phyloP scores from a whole-genome alignment of 2,797 vertebrate species.

The Hapalemur alaotrensis region DNA sequence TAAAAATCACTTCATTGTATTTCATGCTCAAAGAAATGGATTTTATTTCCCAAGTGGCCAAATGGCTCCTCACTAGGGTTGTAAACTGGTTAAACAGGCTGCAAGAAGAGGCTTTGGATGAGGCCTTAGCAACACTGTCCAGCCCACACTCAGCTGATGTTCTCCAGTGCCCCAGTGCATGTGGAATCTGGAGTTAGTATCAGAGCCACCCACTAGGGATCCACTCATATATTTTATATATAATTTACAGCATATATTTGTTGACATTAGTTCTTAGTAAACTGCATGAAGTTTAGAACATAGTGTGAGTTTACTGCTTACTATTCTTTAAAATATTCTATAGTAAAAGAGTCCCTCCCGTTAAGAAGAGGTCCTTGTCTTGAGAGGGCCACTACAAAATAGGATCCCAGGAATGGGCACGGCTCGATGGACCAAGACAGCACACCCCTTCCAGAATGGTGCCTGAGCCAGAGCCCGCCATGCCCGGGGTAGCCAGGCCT shows the following conservation, averaged over 20 bases:
- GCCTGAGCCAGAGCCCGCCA: neutral
- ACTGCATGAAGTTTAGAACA: neutral
- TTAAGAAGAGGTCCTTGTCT: neutral
- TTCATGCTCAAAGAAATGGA: neutral
- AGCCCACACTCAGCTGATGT: neutral
- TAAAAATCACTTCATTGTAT: neutral
- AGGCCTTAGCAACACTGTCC: neutral
- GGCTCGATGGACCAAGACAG: neutral
- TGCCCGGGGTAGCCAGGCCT: neutral
- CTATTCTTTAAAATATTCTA: neutral
- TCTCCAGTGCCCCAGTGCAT: neutral
- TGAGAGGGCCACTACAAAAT: neutral
- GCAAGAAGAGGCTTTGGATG: neutral
- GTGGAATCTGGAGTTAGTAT: neutral
- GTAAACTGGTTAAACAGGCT: neutral
- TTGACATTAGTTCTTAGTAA: slow-evolving; percentile 15
- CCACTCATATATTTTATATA: neutral
- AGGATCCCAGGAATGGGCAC: neutral
- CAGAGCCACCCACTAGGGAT: neutral
- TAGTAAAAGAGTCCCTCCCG: neutral
- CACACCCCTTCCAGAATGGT: neutral
- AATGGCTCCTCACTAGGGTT: neutral
- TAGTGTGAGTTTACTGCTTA: neutral
- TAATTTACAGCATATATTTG: neutral
- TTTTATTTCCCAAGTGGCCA: neutral